Evolutionary conservation across 2,113 vertebrate genomes (phyloP).

Genomic region (Oryzias javanicus): DNA sequence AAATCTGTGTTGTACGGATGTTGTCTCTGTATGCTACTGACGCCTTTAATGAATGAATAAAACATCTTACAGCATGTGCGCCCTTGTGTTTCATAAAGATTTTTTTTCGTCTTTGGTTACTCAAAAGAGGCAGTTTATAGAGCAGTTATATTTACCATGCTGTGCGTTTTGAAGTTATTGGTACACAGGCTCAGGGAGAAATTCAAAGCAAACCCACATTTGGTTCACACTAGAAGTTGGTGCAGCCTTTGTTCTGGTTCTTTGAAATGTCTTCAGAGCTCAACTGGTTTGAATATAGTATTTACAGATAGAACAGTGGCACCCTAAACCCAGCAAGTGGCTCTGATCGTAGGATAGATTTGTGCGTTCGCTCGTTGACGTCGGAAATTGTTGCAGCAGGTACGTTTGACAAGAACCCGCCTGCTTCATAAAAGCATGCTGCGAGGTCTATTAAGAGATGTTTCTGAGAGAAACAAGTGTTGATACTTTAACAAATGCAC

Average conservation of each 20-base stretch:
- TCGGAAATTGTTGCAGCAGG: constrained; percentile 26
- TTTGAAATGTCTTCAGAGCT: constrained; percentile 58
- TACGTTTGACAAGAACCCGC: constrained; percentile 9
- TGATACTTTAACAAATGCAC: background rate
- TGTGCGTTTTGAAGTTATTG: constrained; percentile 68
- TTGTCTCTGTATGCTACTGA: constrained; percentile 23
- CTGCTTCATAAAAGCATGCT: constrained; percentile 11
- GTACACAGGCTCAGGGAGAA: constrained; percentile 67
- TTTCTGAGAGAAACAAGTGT: background rate
- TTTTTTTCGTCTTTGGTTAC: constrained; percentile 40
- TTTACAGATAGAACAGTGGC: constrained; percentile 46
- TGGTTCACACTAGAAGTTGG: constrained; percentile 63
- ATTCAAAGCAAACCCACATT: constrained; percentile 65
- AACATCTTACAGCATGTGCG: constrained; percentile 49
- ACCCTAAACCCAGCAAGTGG: constrained; percentile 49
- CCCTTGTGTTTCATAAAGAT: constrained; percentile 27
- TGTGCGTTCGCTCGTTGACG: constrained; percentile 39
- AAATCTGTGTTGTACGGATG: constrained; percentile 19
- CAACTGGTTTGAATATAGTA: constrained; percentile 56
- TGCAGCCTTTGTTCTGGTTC: constrained; percentile 54
- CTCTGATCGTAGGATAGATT: constrained; percentile 46
- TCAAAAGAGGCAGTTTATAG: constrained; percentile 46
- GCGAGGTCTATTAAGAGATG: background rate
- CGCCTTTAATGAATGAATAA: constrained; percentile 60
- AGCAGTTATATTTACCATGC: constrained; percentile 65